These are phyloP conservation scores for Apomyelois bistriatella DNA, from an alignment of 2,888 invertebrate genomes.

Conservation along the genomic window DNA sequence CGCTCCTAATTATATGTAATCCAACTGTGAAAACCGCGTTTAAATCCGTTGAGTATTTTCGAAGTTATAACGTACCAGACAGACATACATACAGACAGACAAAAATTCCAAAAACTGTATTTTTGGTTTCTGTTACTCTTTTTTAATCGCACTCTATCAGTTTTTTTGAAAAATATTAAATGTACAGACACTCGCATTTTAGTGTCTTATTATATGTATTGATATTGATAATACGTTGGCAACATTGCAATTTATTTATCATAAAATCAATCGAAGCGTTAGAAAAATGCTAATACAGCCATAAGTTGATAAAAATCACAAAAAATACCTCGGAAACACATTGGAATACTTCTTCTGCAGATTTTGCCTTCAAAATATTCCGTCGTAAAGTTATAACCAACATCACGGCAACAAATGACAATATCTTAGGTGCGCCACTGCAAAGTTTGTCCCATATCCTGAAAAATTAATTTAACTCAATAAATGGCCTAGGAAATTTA, in stretches of 20 bases:
- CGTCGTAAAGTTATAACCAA: conserved; percentile 85
- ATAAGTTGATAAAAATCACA: background rate
- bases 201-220: too few relatives aligned
- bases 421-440: conserved; percentile 90
- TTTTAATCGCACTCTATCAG: too few relatives aligned
- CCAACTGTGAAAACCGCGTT: too few relatives aligned
- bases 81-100: too few relatives aligned
- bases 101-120: too few relatives aligned
- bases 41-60: too few relatives aligned
- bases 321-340: conserved; percentile 80
- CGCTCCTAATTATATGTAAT: too few relatives aligned
- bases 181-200: too few relatives aligned
- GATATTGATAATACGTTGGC: conserved; percentile 13
- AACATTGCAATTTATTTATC: conserved; percentile 10
- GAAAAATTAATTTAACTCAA: conserved; percentile 30
- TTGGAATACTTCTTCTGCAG: conserved; percentile 80
- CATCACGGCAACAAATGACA: conserved; percentile 88
- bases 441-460: conserved; percentile 95
- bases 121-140: too few relatives aligned
- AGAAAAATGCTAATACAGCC: background rate
- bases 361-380: conserved; percentile 82
- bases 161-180: too few relatives aligned
- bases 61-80: too few relatives aligned
- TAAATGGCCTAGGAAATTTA: too few relatives aligned
- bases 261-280: background rate